Evolutionary conservation across 2,797 vertebrate genomes (phyloP), one percentile per base, ranked within the genome.

Genomic region (Acipenser transmontanus): DNA sequence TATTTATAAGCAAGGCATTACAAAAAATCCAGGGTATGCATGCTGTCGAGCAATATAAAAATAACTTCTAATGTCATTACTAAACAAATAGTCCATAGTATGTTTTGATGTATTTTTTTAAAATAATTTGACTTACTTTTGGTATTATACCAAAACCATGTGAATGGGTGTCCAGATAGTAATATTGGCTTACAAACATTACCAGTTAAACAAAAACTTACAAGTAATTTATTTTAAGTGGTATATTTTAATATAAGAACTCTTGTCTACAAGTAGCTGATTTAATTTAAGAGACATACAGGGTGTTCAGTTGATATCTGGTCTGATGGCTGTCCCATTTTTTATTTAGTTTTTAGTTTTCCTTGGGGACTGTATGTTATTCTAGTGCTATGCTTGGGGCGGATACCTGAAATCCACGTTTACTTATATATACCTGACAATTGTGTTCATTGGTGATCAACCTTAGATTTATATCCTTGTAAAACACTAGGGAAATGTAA

Each of bases 211-310:
- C 83, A 78, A 74, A 83, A 83, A 87, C 79, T 82, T 83, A 82
- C 93, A 93, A 95, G 89, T 97, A 98, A 98, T 98, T 97, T 98
- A 98, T 98, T 97, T 96, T 94, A 94, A 94, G 87, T 95, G 94
- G 96, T 97, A 96, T 97, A 95, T 98, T 96, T 95, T 95, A 93
- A 90, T 95, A 94, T 87, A 80, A 80, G 66, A 81, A 74, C 63
- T 81, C 82, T 3, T 92, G 91, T 91, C 89, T 88, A 85, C 88
- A 87, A 82, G 81, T 86, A 84, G 81, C 66, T 73, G 82, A 73
- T 76, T 70, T 65, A 47, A 82, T 88, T 77, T 80, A 82, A 80
- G 85, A 84, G 77, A 81, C 83, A 67, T 88, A 88, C 92, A 92
- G 92, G 92, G 91, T 94, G 86, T 87, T 78, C 88, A 80, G 80